A percentile compares a stretch with the other conserved stretches of the same genome.
These are phyloP conservation scores for Hirtodrosophila duncani DNA, from an alignment of 2,888 invertebrate species.

Conservation along the genomic window DNA sequence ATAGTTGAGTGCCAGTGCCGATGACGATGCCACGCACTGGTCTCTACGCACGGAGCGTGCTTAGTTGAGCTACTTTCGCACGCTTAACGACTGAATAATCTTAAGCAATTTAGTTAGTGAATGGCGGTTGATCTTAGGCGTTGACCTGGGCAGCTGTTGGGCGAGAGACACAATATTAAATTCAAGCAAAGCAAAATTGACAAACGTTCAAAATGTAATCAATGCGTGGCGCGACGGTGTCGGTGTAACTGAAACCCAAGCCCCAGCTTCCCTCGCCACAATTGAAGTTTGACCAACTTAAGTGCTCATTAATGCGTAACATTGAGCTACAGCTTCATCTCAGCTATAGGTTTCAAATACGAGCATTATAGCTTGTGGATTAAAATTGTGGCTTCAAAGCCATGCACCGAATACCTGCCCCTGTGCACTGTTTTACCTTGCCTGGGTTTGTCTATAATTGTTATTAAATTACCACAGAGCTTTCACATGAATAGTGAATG, in stretches of 20 bases:
- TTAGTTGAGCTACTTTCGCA: conserved; percentile 49
- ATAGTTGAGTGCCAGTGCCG: too few relatives aligned
- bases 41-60: too few relatives aligned
- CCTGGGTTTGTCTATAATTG: too few relatives aligned
- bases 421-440: too few relatives aligned
- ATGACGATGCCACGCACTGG: conserved; percentile 9
- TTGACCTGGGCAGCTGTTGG: conserved; percentile 19
- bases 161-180: too few relatives aligned
- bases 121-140: conserved; percentile 12
- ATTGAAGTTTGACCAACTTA: conserved; percentile 74
- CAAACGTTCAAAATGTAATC: conserved; percentile 71
- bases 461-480: conserved; percentile 64
- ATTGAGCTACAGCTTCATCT: too few relatives aligned
- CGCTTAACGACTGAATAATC: conserved; percentile 63
- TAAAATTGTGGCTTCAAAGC: conserved; percentile 72
- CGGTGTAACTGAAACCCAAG: conserved; percentile 52
- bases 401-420: conserved; percentile 67
- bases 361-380: too few relatives aligned
- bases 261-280: conserved; percentile 1
- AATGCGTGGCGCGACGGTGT: conserved; percentile 63
- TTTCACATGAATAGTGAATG: conserved; percentile 24
- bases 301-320: conserved; percentile 76
- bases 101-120: conserved; percentile 47
- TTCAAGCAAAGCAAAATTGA: conserved; percentile 67
- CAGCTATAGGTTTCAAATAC: too few relatives aligned